Evolutionary conservation across 2,888 invertebrate genomes (phyloP).

Genomic region (Micropterix aruncella): DNA sequence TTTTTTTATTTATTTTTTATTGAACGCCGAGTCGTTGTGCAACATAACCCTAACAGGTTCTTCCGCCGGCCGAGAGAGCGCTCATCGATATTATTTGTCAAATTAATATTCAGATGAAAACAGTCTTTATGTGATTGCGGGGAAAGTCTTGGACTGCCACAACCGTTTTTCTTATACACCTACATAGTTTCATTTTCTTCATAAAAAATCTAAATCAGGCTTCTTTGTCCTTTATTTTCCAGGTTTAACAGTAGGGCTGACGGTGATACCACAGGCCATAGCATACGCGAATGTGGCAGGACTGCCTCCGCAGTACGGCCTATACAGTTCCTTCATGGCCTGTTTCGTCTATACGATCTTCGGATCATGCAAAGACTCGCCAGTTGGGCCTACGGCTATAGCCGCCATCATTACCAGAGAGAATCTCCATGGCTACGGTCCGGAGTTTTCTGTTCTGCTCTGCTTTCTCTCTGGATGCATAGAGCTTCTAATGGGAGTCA

Average conservation of each 20-base stretch:
- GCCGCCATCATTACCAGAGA: conserved; percentile 67
- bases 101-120: too few species aligned
- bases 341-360: conserved; percentile 84
- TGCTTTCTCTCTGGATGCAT: conserved; percentile 59
- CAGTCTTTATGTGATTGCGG: too few species aligned
- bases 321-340: conserved; percentile 90
- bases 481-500: conserved; percentile 54
- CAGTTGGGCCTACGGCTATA: conserved; percentile 78
- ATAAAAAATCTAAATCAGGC: too few species aligned
- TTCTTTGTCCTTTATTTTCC: too few species aligned
- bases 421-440: conserved; percentile 53
- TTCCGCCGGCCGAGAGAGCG: too few species aligned
- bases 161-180: too few species aligned
- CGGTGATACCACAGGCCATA: conserved; percentile 73
- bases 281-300: conserved; percentile 74
- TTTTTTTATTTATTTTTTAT: too few species aligned
- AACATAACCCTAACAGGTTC: too few species aligned
- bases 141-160: too few species aligned
- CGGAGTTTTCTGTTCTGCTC: conserved; percentile 57
- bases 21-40: too few species aligned
- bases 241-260: conserved; percentile 56
- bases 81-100: too few species aligned
- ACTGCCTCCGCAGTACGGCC: conserved; percentile 61
- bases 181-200: too few species aligned
- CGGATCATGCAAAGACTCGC: conserved; percentile 67